Evolutionary conservation across 2,888 invertebrate genomes (phyloP), one percentile per base, ranked within the genome.

Genomic region (Merodon equestris): DNA sequence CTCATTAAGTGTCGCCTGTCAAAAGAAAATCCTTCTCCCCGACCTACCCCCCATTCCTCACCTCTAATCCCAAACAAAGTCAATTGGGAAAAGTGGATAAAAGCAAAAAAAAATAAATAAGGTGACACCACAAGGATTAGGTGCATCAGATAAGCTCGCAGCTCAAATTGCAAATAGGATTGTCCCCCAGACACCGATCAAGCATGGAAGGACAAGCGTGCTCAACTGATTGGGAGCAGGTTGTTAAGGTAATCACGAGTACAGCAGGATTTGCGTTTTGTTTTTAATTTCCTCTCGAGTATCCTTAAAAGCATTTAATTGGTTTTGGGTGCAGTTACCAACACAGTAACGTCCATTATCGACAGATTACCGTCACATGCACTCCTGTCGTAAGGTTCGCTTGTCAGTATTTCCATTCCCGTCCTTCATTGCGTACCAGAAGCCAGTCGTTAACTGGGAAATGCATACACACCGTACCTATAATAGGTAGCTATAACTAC

Each of bases 221-320:
- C n/a, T n/a, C n/a, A n/a, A n/a, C n/a, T 27, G 27, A 27, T 2
- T 4, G 27, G 27, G 27, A 7, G 7, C 27, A 27, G 27, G 27
- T 27, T 27, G 27, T 27, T 27, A 27, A 27, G 27, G 27, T 27
- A 27, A 27, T 27, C 27, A 27, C 3, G 27, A 27, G 27, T 27
- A 27, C 27, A 27, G 73, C 64, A 74, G 79, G 79, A 79, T 79
- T 79, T 79, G 64, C 64, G 74, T 70, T 68, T 73, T 64, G 68
- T 74, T 79, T 79, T 74, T 79, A 79, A 79, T 79, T 79, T 79
- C 74, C 79, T 79, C 74, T 64, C 60, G 79, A 73, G 74, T 67
- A 74, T 79, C 79, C 68, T 79, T 79, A 79, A 79, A 74, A 79
- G 74, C 74, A 71, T 66, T 74, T 79, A 79, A 79, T 79, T 79